These are phyloP conservation scores for Chrysemys picta DNA, from an alignment of 2,113 vertebrate species.

Conservation along the genomic window DNA sequence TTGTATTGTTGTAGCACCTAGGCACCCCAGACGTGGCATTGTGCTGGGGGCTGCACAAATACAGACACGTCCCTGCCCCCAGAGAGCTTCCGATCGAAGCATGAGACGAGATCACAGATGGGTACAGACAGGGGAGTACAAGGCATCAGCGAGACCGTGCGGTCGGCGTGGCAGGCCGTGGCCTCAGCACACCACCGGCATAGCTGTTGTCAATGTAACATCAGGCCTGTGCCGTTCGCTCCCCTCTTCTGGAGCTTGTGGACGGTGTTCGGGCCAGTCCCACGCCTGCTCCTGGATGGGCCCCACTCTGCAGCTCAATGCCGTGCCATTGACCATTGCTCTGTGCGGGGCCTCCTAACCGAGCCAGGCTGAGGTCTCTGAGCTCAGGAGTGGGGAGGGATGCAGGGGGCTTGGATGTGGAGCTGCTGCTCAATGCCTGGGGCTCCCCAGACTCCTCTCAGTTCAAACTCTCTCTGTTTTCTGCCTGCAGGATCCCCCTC, in stretches of 20 bases:
- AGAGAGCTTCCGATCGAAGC: neutral
- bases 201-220: neutral
- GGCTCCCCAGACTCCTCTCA: neutral
- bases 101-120: neutral
- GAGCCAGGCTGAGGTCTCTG: neutral
- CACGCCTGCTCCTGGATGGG: neutral
- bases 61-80: neutral
- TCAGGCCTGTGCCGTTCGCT: neutral
- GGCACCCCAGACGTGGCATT: neutral
- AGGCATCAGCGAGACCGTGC: neutral
- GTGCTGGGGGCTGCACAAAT: neutral
- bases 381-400: neutral
- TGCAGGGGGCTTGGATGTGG: neutral
- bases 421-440: neutral
- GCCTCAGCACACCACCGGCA: neutral
- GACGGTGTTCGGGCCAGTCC: neutral
- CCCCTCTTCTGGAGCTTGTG: neutral
- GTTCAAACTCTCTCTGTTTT: neutral
- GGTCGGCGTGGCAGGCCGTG: neutral
- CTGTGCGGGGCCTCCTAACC: neutral
- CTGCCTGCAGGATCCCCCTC: rapidly evolving
- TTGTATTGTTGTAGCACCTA: neutral
- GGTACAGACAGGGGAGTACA: too few relatives aligned
- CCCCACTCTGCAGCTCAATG: neutral
- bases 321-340: neutral